phyloP scores from a whole-genome alignment of 1,140 invertebrate species.

The Octopus sinensis region DNA sequence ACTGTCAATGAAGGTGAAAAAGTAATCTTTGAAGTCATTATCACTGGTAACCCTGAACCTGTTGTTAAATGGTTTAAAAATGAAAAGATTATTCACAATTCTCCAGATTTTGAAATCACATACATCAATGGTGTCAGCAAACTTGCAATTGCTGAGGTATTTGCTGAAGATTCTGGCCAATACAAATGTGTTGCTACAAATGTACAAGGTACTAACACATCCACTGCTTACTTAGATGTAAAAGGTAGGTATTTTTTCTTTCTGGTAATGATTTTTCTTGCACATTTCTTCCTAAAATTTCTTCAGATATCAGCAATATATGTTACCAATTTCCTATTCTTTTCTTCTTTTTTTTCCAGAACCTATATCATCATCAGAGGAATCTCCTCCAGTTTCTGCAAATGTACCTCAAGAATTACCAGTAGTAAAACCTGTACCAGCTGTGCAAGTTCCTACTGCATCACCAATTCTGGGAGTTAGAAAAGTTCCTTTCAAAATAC shows the following conservation, averaged over 20 bases:
- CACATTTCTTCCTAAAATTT: too few species aligned
- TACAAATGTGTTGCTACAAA: conserved; percentile 90
- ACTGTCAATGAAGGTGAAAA: conserved; percentile 70
- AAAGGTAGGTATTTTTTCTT: conserved; percentile 39
- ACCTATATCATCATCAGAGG: too few species aligned
- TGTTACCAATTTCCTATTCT: too few species aligned
- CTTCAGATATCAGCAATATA: too few species aligned
- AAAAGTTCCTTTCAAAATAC: conserved; percentile 15
- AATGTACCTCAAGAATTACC: conserved; percentile 19
- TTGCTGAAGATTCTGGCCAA: conserved; percentile 88
- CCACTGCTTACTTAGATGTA: conserved; percentile 44
- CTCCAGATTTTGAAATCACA: conserved; percentile 50
- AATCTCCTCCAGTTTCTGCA: not conserved
- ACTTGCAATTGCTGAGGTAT: conserved; percentile 88
- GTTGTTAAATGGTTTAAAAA: conserved; percentile 73
- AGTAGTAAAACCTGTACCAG: conserved; percentile 17
- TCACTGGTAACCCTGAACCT: conserved; percentile 74
- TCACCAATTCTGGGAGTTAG: conserved; percentile 20
- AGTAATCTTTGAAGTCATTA: conserved; percentile 70
- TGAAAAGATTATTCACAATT: conserved; percentile 55
- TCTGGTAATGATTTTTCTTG: too few species aligned
- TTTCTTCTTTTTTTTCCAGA: too few species aligned
- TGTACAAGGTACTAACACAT: conserved; percentile 74
- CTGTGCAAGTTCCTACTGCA: conserved; percentile 23
- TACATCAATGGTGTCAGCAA: conserved; percentile 59